phyloP scores from a whole-genome alignment of 2,113 vertebrate genomes.

The Lichenostomus cassidix region DNA sequence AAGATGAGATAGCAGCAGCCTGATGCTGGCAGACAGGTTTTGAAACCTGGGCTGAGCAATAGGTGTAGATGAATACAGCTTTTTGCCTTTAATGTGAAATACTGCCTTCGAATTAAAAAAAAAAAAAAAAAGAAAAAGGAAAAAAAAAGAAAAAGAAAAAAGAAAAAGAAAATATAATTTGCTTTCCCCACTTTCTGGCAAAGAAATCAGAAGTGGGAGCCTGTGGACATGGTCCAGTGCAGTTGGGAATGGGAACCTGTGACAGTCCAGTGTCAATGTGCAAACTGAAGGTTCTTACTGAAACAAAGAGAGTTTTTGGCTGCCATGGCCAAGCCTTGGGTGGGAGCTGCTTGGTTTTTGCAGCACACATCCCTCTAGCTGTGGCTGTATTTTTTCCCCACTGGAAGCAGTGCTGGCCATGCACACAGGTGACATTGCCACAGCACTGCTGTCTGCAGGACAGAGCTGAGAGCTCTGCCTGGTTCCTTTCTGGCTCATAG shows the following conservation, averaged over 20 bases:
- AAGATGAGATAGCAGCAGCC: background rate
- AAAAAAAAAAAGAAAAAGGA: background rate
- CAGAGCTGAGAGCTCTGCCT: background rate
- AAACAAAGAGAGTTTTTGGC: background rate
- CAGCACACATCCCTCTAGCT: background rate
- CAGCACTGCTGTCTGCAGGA: background rate
- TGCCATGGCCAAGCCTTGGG: background rate
- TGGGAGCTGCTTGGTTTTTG: background rate
- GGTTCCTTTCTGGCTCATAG: slow-evolving; percentile 43
- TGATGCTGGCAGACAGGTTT: background rate
- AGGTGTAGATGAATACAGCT: background rate
- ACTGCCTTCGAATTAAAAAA: background rate
- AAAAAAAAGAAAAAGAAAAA: background rate
- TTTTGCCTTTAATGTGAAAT: background rate
- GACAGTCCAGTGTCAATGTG: background rate
- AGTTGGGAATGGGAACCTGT: background rate
- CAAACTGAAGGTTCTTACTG: background rate
- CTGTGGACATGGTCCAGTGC: background rate
- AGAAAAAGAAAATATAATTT: background rate
- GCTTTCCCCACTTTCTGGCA: background rate
- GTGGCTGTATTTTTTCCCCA: background rate
- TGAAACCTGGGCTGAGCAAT: background rate
- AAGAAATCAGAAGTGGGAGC: background rate
- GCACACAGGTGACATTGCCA: background rate
- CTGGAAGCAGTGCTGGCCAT: background rate